Percentiles rank a stretch among this genome's conserved stretches.
These are phyloP conservation scores for Sarcophaga carnaria DNA, from an alignment of 2,888 invertebrate species.

Conservation along the genomic window DNA sequence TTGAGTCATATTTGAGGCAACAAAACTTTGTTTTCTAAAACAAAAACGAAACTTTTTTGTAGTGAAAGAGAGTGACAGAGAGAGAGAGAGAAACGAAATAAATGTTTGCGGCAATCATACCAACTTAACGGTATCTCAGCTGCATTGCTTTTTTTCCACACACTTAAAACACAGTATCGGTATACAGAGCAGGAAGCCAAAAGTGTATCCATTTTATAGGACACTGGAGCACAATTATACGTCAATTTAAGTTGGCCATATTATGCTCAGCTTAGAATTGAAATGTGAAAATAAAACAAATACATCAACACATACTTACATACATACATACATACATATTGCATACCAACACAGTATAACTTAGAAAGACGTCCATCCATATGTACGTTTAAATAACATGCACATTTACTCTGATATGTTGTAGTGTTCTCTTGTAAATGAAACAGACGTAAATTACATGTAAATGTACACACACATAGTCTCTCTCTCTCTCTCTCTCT, in stretches of 20 bases:
- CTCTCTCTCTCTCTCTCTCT: background rate
- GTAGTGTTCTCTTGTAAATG: background rate
- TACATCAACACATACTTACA: background rate
- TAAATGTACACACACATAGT: background rate
- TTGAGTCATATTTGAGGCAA: background rate
- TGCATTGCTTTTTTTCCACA: too few relatives aligned
- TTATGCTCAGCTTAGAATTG: background rate
- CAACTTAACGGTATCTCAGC: background rate
- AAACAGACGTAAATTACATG: slow-evolving; percentile 1
- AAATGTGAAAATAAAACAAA: background rate
- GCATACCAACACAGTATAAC: background rate
- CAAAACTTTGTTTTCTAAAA: background rate
- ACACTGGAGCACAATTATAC: slow-evolving; percentile 53
- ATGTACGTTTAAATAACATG: too few relatives aligned
- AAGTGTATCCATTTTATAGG: slow-evolving; percentile 55
- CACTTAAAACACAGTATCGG: background rate
- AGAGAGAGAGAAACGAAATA: background rate
- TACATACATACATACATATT: background rate
- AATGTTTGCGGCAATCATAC: slow-evolving; percentile 15
- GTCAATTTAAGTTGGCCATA: slow-evolving; percentile 50
- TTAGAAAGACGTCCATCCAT: too few relatives aligned
- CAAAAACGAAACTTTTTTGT: background rate
- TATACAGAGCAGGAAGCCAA: slow-evolving; percentile 24
- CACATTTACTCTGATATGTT: background rate
- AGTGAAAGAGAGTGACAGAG: background rate